A percentile compares a stretch with the other conserved stretches of the same genome.
phyloP scores from a whole-genome alignment of 2,797 vertebrate genomes.

The Stomatorhinus walkeri region DNA sequence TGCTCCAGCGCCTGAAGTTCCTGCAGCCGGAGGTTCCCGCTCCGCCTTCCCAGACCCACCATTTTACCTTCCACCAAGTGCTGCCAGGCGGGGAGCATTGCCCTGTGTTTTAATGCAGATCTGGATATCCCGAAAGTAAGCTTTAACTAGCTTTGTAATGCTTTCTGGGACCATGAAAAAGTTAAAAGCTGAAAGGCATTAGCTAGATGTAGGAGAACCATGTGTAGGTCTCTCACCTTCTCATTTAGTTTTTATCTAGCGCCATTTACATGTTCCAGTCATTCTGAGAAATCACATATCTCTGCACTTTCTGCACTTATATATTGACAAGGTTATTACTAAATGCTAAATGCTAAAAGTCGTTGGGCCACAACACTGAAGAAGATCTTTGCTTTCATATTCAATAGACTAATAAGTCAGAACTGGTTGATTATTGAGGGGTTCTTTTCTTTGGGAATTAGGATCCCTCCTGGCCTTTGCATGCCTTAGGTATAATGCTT shows the following conservation, averaged over 20 bases:
- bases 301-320: neutral
- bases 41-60: no score
- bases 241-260: neutral
- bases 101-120: neutral
- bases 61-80: neutral
- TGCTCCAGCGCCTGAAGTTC: no score
- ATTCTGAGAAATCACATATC: neutral
- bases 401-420: neutral
- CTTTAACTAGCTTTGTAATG: neutral
- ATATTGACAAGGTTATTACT: neutral
- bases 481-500: neutral
- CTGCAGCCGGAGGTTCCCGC: no score
- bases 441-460: no score
- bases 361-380: neutral
- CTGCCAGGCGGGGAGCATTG: neutral
- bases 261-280: neutral
- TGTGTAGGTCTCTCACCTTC: neutral
- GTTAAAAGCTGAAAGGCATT: neutral
- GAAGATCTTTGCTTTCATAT: neutral
- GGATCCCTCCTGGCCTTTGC: neutral
- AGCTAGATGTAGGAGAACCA: neutral
- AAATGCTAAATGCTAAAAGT: neutral
- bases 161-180: neutral
- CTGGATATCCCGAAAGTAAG: neutral
- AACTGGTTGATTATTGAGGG: neutral